phyloP scores from a whole-genome alignment of 2,888 invertebrate species.

The Drosophila meridionalis region DNA sequence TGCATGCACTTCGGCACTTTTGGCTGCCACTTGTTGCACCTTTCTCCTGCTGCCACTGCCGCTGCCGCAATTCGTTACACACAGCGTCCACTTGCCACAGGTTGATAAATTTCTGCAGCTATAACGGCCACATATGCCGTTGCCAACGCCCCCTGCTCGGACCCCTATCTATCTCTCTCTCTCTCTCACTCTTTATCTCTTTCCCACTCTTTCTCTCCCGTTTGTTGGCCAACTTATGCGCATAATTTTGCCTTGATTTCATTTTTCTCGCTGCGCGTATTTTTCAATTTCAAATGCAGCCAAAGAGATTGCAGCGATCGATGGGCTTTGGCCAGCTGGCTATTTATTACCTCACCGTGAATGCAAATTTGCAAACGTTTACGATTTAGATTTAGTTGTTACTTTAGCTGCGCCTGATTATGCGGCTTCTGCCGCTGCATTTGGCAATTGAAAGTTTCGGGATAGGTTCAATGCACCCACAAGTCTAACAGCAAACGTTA shows the following conservation, averaged over 20 bases:
- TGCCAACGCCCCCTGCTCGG: constrained; percentile 23
- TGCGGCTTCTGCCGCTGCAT: constrained; percentile 34
- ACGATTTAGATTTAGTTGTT: constrained; percentile 50
- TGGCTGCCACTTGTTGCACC: constrained; percentile 76
- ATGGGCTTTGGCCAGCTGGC: constrained; percentile 69
- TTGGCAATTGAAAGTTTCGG: constrained; percentile 59
- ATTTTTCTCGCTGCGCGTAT: constrained; percentile 74
- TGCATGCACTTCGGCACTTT: constrained; percentile 56
- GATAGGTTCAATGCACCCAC: constrained; percentile 56
- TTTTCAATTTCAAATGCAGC: constrained; percentile 74
- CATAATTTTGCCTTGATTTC: constrained; percentile 80
- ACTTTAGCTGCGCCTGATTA: constrained; percentile 53
- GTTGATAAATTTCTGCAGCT: constrained; percentile 75
- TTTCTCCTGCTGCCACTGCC: constrained; percentile 56
- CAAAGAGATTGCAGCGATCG: constrained; percentile 61
- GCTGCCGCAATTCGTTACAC: constrained; percentile 60
- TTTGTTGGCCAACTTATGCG: constrained; percentile 63
- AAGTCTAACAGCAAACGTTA: constrained; percentile 31
- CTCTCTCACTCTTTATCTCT: neutral
- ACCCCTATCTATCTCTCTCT: neutral
- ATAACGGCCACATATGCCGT: constrained; percentile 78
- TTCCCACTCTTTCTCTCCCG: neutral
- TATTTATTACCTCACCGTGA: constrained; percentile 75
- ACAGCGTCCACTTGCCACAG: constrained; percentile 37
- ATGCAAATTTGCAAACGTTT: constrained; percentile 66